A percentile compares a stretch with the other conserved stretches of the same genome.
Evolutionary conservation across 2,113 vertebrate genomes (phyloP).

Genomic region (Laticauda laticaudata): DNA sequence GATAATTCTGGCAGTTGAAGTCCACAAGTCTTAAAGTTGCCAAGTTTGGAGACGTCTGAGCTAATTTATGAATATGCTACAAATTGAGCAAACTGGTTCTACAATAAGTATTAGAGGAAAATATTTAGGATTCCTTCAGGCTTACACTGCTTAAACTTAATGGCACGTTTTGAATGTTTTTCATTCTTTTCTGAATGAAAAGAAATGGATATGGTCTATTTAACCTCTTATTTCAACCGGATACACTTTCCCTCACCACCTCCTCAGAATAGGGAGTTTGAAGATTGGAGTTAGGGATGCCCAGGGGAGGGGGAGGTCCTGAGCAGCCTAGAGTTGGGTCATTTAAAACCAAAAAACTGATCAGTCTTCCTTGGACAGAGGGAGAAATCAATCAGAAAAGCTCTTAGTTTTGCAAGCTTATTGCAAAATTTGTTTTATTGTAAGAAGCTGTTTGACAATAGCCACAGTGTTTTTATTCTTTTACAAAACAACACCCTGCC

Average conservation of each 20-base stretch:
- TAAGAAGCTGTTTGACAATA: not conserved
- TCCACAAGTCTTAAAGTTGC: too few relatives aligned
- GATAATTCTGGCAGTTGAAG: too few relatives aligned
- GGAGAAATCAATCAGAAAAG: not conserved
- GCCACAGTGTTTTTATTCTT: not conserved
- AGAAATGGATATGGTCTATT: not conserved
- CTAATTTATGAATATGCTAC: not conserved
- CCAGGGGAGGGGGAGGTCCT: not conserved
- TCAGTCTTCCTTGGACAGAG: not conserved
- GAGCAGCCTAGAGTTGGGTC: not conserved
- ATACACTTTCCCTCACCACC: not conserved
- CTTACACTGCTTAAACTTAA: not conserved
- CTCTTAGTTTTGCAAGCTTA: not conserved
- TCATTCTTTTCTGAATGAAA: not conserved
- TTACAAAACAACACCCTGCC: not conserved
- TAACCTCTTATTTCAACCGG: not conserved
- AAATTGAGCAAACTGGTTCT: not conserved
- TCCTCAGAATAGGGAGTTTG: not conserved
- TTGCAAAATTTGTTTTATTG: not conserved
- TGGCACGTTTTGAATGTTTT: not conserved
- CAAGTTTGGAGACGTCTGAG: too few relatives aligned
- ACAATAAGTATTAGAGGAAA: not conserved
- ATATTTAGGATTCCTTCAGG: not conserved
- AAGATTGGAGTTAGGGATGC: not conserved
- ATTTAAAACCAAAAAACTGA: not conserved